phyloP scores from a whole-genome alignment of 2,888 invertebrate genomes.

The Hoplodrina ambigua region DNA sequence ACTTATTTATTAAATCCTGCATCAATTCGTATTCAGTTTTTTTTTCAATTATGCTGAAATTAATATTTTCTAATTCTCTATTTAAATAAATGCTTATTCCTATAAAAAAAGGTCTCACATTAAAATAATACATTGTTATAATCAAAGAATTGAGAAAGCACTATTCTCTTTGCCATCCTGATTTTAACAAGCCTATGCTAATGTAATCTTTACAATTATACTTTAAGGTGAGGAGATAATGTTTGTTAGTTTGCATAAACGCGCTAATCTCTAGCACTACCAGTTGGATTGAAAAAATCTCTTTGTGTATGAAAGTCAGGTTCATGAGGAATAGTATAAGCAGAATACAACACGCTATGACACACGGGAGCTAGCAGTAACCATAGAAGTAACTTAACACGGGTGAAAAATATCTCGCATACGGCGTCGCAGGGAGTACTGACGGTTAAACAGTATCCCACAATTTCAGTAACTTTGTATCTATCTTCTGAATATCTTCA shows the following conservation, averaged over 20 bases:
- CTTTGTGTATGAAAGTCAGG: no score
- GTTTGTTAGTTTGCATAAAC: no score
- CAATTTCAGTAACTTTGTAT: slow-evolving; percentile 14
- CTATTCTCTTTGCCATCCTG: background rate
- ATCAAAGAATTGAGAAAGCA: no score
- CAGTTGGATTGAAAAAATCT: no score
- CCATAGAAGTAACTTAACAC: no score
- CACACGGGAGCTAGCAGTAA: no score
- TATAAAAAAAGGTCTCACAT: background rate
- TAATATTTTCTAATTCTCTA: background rate
- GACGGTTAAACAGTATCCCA: background rate
- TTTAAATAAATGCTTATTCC: background rate
- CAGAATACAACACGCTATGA: no score
- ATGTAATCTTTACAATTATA: no score
- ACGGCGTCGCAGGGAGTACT: background rate
- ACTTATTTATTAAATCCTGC: slow-evolving; percentile 5
- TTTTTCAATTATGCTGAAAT: background rate
- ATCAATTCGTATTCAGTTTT: slow-evolving; percentile 1
- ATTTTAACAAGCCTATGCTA: no score
- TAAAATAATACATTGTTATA: background rate
- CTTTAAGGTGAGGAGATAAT: background rate
- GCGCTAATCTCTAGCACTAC: no score
- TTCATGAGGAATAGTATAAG: no score
- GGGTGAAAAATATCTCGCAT: no score
- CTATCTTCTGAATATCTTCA: slow-evolving; percentile 33